A percentile compares a stretch with the other conserved stretches of the same genome.
These are phyloP conservation scores for Eristalis tenax DNA, from an alignment of 2,888 invertebrate genomes.

Conservation along the genomic window DNA sequence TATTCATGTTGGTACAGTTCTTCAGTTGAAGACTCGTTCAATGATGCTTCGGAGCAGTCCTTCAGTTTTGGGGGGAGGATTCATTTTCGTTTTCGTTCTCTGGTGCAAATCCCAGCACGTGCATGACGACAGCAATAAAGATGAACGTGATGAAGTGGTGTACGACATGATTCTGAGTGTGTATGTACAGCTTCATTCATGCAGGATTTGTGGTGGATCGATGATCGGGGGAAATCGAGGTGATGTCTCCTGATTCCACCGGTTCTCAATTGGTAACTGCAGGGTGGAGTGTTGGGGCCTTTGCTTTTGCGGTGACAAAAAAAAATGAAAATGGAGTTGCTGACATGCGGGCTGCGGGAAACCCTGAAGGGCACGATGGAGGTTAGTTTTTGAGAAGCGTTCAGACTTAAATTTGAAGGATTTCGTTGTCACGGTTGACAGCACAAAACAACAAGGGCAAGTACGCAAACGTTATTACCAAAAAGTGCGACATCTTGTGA, in stretches of 20 bases:
- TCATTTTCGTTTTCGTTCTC: neutral
- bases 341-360: no score
- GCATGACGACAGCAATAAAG: neutral
- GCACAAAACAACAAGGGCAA: no score
- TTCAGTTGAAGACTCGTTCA: neutral
- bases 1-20: neutral
- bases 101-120: neutral
- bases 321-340: no score
- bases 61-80: neutral
- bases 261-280: no score
- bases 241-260: no score
- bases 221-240: neutral
- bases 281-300: neutral
- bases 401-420: no score
- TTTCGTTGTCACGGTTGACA: no score
- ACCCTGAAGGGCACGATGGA: no score
- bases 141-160: neutral
- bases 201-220: neutral
- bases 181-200: neutral
- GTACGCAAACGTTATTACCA: no score
- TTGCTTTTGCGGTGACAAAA: neutral
- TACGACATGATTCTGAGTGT: neutral
- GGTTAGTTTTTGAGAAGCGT: no score
- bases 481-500: no score
- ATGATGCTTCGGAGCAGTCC: neutral